Evolutionary conservation across 2,888 invertebrate genomes (phyloP).

Genomic region (Sipunculus nudus): DNA sequence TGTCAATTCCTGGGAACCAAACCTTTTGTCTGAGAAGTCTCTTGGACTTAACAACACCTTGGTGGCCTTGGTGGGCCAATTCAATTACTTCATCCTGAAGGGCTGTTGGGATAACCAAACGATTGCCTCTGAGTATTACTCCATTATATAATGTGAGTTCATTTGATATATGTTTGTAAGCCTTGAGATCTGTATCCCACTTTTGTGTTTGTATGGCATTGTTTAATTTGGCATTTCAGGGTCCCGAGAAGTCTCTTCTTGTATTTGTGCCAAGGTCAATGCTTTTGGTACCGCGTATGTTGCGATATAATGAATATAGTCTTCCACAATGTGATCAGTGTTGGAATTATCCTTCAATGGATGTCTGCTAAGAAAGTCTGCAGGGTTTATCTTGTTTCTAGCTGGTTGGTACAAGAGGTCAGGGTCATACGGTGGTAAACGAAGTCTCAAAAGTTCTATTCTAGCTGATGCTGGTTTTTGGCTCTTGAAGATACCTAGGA

Average conservation of each 20-base stretch:
- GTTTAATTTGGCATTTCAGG: background rate
- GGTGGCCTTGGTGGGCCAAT: conserved; percentile 40
- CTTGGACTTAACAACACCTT: conserved; percentile 37
- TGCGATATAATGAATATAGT: conserved; percentile 27
- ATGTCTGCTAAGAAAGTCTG: conserved; percentile 41
- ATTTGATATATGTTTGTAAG: conserved; percentile 2
- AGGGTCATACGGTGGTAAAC: conserved; percentile 36
- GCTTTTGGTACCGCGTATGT: conserved; percentile 21
- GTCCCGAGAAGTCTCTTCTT: conserved; percentile 4
- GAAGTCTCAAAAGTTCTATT: conserved; percentile 40
- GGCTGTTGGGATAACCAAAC: conserved; percentile 18
- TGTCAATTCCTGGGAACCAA: conserved; percentile 36
- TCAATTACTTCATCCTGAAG: conserved; percentile 26
- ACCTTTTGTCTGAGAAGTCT: conserved; percentile 34
- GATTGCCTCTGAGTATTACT: background rate
- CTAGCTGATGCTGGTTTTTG: conserved; percentile 35
- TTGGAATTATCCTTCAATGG: too few species aligned
- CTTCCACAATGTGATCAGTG: too few species aligned
- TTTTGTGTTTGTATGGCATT: too few species aligned
- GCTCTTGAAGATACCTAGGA: conserved; percentile 10
- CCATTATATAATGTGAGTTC: background rate
- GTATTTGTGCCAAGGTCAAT: conserved; percentile 1
- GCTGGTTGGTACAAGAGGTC: conserved; percentile 32
- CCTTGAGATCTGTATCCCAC: too few species aligned
- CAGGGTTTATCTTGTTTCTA: conserved; percentile 35